These are phyloP conservation scores for Escarpia spicata DNA, from an alignment of 2,888 invertebrate genomes.

Conservation along the genomic window DNA sequence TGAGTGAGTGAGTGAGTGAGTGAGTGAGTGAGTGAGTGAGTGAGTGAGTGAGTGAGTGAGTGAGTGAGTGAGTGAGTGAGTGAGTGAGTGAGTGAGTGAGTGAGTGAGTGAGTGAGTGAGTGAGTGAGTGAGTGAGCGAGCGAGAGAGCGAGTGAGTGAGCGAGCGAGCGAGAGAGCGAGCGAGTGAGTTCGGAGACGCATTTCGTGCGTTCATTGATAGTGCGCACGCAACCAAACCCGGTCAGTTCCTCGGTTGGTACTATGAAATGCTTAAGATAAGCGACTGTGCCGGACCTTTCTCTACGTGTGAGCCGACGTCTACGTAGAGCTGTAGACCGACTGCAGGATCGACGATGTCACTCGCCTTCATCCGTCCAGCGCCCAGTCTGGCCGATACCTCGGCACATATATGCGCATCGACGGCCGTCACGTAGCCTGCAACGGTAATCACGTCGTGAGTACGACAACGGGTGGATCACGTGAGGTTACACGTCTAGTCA, in stretches of 20 bases:
- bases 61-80: background rate
- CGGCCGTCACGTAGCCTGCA: background rate
- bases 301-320: background rate
- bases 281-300: background rate
- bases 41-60: background rate
- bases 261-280: background rate
- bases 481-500: too few species aligned
- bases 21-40: too few species aligned
- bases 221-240: background rate
- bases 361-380: background rate
- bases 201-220: background rate
- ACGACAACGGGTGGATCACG: background rate
- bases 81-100: background rate
- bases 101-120: background rate
- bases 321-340: background rate
- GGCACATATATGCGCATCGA: background rate
- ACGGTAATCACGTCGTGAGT: background rate
- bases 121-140: too few species aligned
- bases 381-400: background rate
- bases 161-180: too few species aligned
- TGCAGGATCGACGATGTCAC: background rate
- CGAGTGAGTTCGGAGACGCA: too few species aligned
- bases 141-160: too few species aligned
- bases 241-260: background rate
- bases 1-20: too few species aligned